Conservation (phyloP, 1,140 invertebrate genomes). For the Eubasilissa regina region DNA sequence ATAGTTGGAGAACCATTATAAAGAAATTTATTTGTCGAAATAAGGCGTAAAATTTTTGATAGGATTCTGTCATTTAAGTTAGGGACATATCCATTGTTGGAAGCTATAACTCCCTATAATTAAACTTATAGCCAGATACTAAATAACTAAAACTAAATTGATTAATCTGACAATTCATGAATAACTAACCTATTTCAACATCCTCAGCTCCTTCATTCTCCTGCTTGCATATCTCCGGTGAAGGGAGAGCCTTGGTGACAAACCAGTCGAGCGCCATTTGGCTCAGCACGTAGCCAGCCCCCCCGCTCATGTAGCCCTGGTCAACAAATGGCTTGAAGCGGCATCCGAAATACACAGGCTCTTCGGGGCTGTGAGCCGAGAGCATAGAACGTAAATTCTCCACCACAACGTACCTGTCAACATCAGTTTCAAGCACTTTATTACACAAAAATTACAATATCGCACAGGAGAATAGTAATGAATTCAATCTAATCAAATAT, state of each 20-base stretch:
- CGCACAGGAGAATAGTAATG: neutral
- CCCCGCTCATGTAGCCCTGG: conserved; percentile 96
- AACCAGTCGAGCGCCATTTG: conserved; percentile 83
- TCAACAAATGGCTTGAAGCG: conserved; percentile 88
- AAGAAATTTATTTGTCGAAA: too few species aligned
- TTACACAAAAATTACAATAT: neutral
- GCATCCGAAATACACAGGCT: conserved; percentile 91
- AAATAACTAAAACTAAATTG: too few species aligned
- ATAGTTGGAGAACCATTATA: too few species aligned
- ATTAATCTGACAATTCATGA: too few species aligned
- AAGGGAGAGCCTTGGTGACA: conserved; percentile 80
- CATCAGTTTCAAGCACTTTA: neutral
- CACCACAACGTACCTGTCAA: conserved; percentile 85
- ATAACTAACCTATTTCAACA: conserved; percentile 85
- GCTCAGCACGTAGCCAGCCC: conserved; percentile 94
- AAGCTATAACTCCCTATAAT: too few species aligned
- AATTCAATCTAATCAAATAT: conserved; percentile 51
- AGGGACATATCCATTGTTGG: too few species aligned
- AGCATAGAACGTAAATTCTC: conserved; percentile 94
- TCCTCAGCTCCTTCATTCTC: conserved; percentile 90
- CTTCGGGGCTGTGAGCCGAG: conserved; percentile 78
- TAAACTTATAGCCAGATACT: too few species aligned
- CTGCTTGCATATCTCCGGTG: conserved; percentile 78
- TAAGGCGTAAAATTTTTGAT: too few species aligned
- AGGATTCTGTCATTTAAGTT: too few species aligned